Evolutionary conservation across 2,113 vertebrate genomes (phyloP).

Genomic region (Glaucomys volans): DNA sequence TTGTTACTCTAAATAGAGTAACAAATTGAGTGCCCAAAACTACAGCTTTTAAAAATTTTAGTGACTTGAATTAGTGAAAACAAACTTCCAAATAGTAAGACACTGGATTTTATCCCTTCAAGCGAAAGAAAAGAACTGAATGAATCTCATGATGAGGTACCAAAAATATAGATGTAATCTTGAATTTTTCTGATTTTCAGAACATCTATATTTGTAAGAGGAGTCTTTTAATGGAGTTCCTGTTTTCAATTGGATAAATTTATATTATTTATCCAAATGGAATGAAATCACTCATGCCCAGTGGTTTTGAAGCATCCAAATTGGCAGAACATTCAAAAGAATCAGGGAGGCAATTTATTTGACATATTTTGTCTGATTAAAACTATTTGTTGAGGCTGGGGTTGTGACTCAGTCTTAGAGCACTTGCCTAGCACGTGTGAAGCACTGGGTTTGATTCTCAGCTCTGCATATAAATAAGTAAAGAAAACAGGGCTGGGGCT

Average conservation of each 20-base stretch:
- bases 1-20: background rate
- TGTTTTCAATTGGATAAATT: background rate
- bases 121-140: background rate
- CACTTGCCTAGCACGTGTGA: too few species aligned
- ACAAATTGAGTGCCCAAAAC: background rate
- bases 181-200: background rate
- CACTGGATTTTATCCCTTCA: background rate
- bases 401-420: too few species aligned
- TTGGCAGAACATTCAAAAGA: background rate
- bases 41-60: slow-evolving; percentile 1
- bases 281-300: background rate
- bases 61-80: background rate
- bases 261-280: background rate
- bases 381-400: background rate
- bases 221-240: background rate
- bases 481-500: too few species aligned
- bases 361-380: background rate
- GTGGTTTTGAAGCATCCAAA: background rate
- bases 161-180: background rate
- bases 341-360: background rate
- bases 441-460: too few species aligned
- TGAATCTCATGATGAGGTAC: background rate
- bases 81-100: background rate
- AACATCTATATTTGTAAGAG: background rate
- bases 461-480: too few species aligned